Evolutionary conservation across 1,140 invertebrate species (phyloP).

Genomic region (Heterodera schachtii): DNA sequence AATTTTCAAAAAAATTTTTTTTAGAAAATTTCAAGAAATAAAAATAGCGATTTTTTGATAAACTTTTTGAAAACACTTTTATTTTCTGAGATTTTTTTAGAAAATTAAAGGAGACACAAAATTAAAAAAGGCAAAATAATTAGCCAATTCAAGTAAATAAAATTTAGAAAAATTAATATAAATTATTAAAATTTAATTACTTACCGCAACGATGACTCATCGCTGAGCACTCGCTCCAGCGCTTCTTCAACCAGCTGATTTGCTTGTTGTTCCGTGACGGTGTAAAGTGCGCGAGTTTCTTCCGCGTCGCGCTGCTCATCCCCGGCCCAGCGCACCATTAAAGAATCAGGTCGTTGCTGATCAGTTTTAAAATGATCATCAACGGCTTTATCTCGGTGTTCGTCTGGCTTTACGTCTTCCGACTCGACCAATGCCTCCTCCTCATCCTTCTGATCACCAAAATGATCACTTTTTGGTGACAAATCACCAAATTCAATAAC

Average conservation of each 20-base stretch:
- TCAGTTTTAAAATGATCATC: neutral
- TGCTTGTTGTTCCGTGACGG: neutral
- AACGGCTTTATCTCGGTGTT: neutral
- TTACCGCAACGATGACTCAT: neutral
- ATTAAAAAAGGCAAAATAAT: too few species aligned
- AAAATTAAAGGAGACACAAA: too few species aligned
- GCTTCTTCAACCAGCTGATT: slow-evolving; percentile 10
- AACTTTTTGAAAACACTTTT: too few species aligned
- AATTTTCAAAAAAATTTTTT: too few species aligned
- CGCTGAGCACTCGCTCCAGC: neutral
- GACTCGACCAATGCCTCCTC: slow-evolving; percentile 1
- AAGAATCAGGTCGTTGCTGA: neutral
- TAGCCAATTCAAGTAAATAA: too few species aligned
- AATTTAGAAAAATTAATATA: too few species aligned
- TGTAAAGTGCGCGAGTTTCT: neutral
- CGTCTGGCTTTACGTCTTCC: neutral
- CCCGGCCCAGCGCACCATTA: neutral
- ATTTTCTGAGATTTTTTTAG: too few species aligned
- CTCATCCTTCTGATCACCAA: too few species aligned
- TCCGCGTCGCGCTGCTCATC: neutral
- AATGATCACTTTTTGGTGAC: neutral
- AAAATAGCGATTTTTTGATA: too few species aligned
- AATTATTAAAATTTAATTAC: too few species aligned
- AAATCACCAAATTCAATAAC: neutral
- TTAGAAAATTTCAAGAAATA: too few species aligned